Evolutionary conservation across 2,888 invertebrate species (phyloP).

Genomic region (Tanytarsus gracilentus): DNA sequence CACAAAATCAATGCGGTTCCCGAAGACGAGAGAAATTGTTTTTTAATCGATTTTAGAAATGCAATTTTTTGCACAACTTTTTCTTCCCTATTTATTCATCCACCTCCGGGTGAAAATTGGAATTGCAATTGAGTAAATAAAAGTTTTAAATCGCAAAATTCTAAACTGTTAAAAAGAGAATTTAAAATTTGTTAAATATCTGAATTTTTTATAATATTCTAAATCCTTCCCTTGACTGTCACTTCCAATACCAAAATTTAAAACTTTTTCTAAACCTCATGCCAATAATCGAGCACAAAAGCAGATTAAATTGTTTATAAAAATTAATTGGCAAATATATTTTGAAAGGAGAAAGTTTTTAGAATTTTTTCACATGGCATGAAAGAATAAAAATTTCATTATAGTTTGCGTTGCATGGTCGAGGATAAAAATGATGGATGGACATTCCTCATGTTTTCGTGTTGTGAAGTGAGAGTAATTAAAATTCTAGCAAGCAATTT

Average conservation of each 20-base stretch:
- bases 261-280: background rate
- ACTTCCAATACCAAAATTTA: background rate
- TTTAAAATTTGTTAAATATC: background rate
- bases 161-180: background rate
- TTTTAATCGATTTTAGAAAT: too few species aligned
- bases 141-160: too few species aligned
- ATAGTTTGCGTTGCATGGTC: background rate
- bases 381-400: background rate
- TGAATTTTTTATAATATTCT: background rate
- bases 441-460: too few species aligned
- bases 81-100: too few species aligned
- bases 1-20: too few species aligned
- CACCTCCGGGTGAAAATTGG: too few species aligned
- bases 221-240: too few species aligned
- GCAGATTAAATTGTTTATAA: conserved; percentile 7
- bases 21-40: too few species aligned
- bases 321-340: conserved; percentile 5
- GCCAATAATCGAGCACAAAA: background rate
- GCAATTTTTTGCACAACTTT: too few species aligned
- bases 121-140: too few species aligned
- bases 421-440: background rate
- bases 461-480: too few species aligned
- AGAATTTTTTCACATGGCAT: background rate
- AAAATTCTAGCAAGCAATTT: too few species aligned
- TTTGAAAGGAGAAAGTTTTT: background rate